These are phyloP conservation scores for Malurus elegans DNA, from an alignment of 2,113 vertebrate genomes.

Conservation along the genomic window DNA sequence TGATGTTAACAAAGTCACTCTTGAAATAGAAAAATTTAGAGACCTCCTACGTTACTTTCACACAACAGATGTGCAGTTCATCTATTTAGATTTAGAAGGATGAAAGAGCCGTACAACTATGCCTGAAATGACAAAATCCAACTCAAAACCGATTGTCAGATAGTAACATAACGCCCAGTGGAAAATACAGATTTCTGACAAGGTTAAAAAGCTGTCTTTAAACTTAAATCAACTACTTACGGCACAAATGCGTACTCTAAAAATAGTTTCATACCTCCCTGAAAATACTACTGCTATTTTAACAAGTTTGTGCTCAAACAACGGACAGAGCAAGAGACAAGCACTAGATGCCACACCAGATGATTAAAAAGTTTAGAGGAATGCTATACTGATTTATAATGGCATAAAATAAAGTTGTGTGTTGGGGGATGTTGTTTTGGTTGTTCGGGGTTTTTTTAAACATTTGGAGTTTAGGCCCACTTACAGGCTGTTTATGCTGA, in stretches of 20 bases:
- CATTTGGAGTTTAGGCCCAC: neutral
- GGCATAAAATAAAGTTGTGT: neutral
- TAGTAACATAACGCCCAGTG: neutral
- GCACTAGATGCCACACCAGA: neutral
- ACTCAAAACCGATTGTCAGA: neutral
- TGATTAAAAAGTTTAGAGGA: neutral
- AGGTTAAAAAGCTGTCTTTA: conserved; percentile 20
- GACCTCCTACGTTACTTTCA: neutral
- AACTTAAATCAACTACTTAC: neutral
- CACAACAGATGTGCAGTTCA: neutral
- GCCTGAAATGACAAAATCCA: neutral
- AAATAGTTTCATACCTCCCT: neutral
- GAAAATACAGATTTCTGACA: neutral
- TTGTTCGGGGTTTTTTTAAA: neutral
- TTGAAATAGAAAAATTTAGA: neutral
- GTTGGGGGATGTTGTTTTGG: neutral
- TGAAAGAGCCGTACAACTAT: neutral
- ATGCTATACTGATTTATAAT: neutral
- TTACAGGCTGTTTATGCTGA: neutral
- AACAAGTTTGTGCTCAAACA: neutral
- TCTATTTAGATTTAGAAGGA: neutral
- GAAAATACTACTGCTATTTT: neutral
- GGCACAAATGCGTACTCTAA: neutral
- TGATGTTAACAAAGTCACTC: conserved; percentile 25
- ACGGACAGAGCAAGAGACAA: neutral